A percentile compares a stretch with the other conserved stretches of the same genome.
Conservation (phyloP, 2,113 vertebrate genomes). For the Xenus cinereus region DNA sequence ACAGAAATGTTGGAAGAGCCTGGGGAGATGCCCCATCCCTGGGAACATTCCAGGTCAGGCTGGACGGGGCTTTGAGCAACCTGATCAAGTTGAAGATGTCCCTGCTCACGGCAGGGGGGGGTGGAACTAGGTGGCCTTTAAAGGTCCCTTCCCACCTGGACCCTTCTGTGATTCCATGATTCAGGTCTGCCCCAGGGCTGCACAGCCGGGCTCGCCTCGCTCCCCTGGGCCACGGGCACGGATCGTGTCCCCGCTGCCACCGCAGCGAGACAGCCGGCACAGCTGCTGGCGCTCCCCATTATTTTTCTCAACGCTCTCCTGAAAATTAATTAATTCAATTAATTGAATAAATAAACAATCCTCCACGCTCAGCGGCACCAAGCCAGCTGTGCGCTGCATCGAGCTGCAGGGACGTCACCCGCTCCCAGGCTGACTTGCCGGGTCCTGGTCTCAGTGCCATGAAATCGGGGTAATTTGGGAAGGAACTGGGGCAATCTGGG, state of each 20-base stretch:
- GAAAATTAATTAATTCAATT: conserved; percentile 47
- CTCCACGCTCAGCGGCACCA: rapidly evolving
- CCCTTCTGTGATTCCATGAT: rapidly evolving
- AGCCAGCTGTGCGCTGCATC: background rate
- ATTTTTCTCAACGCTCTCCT: background rate
- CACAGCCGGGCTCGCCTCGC: rapidly evolving
- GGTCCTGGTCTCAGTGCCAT: background rate
- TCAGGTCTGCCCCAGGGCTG: background rate
- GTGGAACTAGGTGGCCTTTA: rapidly evolving
- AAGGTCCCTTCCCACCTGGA: background rate
- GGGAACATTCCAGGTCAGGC: rapidly evolving
- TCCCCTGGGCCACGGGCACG: rapidly evolving
- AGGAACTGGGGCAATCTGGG: background rate
- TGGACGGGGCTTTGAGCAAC: rapidly evolving
- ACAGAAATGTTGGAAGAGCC: background rate
- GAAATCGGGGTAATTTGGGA: background rate
- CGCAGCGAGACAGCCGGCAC: background rate
- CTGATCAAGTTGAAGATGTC: rapidly evolving
- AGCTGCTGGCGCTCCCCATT: background rate
- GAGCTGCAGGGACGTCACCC: background rate
- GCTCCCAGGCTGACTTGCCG: background rate
- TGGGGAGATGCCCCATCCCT: background rate
- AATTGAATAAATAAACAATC: conserved; percentile 39
- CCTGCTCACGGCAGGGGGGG: rapidly evolving
- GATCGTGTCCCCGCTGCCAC: background rate